Percentiles rank a stretch among this genome's conserved stretches.
Evolutionary conservation across 2,888 invertebrate species (phyloP).

Genomic region (Drosophila mimica): DNA sequence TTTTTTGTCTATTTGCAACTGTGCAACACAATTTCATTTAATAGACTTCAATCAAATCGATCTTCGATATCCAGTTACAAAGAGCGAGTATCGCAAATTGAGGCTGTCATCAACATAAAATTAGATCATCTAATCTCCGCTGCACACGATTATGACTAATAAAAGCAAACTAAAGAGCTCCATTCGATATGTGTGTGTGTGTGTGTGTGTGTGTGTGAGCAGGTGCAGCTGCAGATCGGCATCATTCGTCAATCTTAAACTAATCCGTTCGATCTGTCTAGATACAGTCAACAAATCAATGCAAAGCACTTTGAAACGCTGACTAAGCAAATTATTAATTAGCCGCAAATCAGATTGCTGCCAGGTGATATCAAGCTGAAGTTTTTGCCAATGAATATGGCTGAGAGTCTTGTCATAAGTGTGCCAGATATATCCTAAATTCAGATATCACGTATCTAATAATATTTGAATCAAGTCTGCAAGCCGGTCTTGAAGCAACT

Average conservation of each 20-base stretch:
- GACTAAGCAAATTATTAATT: slow-evolving; percentile 60
- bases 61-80: slow-evolving; percentile 11
- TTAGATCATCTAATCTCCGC: slow-evolving; percentile 26
- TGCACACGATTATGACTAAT: slow-evolving; percentile 45
- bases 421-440: neutral
- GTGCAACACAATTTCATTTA: slow-evolving; percentile 19
- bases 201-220: neutral
- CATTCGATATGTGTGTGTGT: neutral
- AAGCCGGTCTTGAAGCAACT: neutral
- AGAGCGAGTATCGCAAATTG: slow-evolving; percentile 5
- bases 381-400: slow-evolving; percentile 19
- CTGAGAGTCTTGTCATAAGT: slow-evolving; percentile 1
- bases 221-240: slow-evolving; percentile 15
- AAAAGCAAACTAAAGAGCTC: slow-evolving; percentile 15
- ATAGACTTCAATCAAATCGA: slow-evolving; percentile 15
- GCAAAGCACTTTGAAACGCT: slow-evolving; percentile 48
- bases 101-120: slow-evolving; percentile 40
- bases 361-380: slow-evolving; percentile 19
- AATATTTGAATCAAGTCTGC: neutral
- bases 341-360: slow-evolving; percentile 47
- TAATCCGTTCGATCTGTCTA: slow-evolving; percentile 37
- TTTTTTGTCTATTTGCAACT: neutral
- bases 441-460: neutral
- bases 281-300: slow-evolving; percentile 56
- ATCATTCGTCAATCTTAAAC: slow-evolving; percentile 22